Percentiles rank a stretch among this genome's conserved stretches.
Evolutionary conservation across 2,113 vertebrate genomes (phyloP).

Genomic region (Cottus gobio): DNA sequence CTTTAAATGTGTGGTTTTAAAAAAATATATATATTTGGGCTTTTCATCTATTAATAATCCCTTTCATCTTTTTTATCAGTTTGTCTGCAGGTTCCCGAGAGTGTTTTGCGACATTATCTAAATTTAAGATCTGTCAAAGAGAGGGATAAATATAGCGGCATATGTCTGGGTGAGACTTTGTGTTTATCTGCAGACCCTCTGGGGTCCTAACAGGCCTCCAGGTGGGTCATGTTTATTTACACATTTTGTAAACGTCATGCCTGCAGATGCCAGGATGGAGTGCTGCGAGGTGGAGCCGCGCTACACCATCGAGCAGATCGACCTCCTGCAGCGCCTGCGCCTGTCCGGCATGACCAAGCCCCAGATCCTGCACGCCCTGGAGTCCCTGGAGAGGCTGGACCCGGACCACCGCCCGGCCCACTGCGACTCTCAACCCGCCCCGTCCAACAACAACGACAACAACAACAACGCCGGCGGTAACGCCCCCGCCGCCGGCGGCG

Average conservation of each 20-base stretch:
- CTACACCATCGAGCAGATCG: constrained; percentile 88
- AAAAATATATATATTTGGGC: constrained; percentile 12
- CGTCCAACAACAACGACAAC: constrained; percentile 33
- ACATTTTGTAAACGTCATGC: constrained; percentile 14
- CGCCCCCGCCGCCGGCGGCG: constrained; percentile 40
- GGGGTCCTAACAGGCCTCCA: constrained; percentile 31
- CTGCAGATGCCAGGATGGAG: constrained; percentile 83
- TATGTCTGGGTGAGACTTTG: constrained; percentile 29
- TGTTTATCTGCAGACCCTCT: constrained; percentile 35
- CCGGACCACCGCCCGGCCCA: constrained; percentile 80
- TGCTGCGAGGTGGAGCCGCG: constrained; percentile 85
- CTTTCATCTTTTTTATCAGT: constrained; percentile 53
- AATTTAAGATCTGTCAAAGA: constrained; percentile 48
- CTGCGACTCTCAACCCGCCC: constrained; percentile 74
- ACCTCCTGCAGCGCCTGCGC: constrained; percentile 86
- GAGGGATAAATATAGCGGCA: constrained; percentile 66
- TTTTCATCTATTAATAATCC: constrained; percentile 68
- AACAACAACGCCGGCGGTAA: constrained; percentile 29
- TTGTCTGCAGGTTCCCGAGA: constrained; percentile 31
- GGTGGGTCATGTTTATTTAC: constrained; percentile 33
- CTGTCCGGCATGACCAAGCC: constrained; percentile 87
- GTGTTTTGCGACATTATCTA: constrained; percentile 43
- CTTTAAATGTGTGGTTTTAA: constrained; percentile 3
- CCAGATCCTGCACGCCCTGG: constrained; percentile 86
- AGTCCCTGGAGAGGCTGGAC: constrained; percentile 86